Percentiles rank a stretch among this genome's conserved stretches.
Conservation (phyloP, 2,888 invertebrate genomes). For the Latrodectus hesperus region DNA sequence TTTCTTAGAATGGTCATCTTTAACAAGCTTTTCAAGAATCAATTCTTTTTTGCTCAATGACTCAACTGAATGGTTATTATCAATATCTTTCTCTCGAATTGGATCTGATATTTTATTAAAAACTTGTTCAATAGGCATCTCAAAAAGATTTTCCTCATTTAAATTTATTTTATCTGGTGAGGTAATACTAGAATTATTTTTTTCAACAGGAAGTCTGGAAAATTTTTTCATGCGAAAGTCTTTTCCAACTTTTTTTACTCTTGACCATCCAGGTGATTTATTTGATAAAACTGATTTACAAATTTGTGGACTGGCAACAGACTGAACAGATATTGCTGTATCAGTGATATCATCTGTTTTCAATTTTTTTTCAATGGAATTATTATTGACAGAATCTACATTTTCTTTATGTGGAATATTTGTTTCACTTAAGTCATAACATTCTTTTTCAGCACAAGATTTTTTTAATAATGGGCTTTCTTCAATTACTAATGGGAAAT, state of each 20-base stretch:
- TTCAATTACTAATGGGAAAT: not conserved
- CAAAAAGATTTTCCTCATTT: too few relatives aligned
- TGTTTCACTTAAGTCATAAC: slow-evolving; percentile 28
- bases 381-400: not conserved
- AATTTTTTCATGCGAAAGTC: slow-evolving; percentile 58
- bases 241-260: slow-evolving; percentile 41
- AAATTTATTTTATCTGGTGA: not conserved
- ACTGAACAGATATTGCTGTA: slow-evolving; percentile 50
- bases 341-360: slow-evolving; percentile 32
- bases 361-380: not conserved
- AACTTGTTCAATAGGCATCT: too few relatives aligned
- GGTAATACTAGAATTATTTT: slow-evolving; percentile 21
- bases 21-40: too few relatives aligned
- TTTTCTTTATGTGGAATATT: not conserved
- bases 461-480: not conserved
- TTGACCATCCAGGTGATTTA: slow-evolving; percentile 63
- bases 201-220: slow-evolving; percentile 39
- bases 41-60: too few relatives aligned
- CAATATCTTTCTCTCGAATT: too few relatives aligned
- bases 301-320: slow-evolving; percentile 35
- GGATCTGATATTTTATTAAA: too few relatives aligned
- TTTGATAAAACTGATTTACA: slow-evolving; percentile 4
- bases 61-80: too few relatives aligned
- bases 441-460: slow-evolving; percentile 8
- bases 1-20: too few relatives aligned